Conservation (phyloP, 2,797 vertebrate species). For the Pampus argenteus region DNA sequence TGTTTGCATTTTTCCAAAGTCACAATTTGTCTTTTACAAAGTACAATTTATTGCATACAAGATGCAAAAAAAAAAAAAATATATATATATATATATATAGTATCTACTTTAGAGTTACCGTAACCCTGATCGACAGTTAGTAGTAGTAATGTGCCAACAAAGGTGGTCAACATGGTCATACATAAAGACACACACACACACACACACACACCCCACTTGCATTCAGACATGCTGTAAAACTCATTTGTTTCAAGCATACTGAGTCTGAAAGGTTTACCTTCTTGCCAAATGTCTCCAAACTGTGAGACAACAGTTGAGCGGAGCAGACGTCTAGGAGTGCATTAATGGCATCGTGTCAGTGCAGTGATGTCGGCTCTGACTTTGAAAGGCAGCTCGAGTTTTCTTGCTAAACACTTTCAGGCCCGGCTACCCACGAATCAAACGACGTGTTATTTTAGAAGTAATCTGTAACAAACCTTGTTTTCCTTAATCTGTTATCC, state of each 20-base stretch:
- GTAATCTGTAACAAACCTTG: conserved; percentile 20
- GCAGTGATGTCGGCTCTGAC: not conserved
- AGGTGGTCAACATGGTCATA: not conserved
- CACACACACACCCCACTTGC: too few species aligned
- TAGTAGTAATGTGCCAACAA: not conserved
- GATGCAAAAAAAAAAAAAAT: too few species aligned
- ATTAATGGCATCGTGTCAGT: not conserved
- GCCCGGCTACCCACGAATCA: conserved; percentile 27
- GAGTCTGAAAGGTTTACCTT: not conserved
- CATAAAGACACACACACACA: too few species aligned
- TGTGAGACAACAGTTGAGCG: not conserved
- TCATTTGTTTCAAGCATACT: not conserved
- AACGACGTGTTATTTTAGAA: conserved; percentile 40
- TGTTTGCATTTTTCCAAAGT: not conserved
- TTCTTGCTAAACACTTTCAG: conserved; percentile 25
- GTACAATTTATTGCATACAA: not conserved
- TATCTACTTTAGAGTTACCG: too few species aligned
- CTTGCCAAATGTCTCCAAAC: not conserved
- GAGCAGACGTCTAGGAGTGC: not conserved
- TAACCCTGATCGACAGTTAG: not conserved
- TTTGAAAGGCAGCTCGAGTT: conserved; percentile 12
- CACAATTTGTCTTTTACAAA: not conserved
- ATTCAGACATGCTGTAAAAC: not conserved
- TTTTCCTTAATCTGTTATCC: conserved; percentile 44
- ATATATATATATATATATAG: too few species aligned